Evolutionary conservation across 1,140 invertebrate genomes (phyloP).

Genomic region (Drosophila trapezifrons): DNA sequence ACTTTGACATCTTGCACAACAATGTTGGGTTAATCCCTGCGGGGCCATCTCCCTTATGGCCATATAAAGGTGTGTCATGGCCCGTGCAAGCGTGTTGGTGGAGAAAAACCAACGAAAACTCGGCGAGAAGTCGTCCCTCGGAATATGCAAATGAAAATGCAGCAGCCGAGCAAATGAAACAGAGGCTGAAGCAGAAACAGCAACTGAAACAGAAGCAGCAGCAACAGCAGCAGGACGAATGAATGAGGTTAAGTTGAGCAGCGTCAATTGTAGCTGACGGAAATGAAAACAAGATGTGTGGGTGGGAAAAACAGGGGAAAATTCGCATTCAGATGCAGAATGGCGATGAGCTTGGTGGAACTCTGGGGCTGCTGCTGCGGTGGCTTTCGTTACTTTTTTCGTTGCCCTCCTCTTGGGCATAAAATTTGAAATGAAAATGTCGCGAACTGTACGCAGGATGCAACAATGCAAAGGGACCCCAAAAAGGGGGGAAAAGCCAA

Average conservation of each 20-base stretch:
- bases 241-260: conserved; percentile 82
- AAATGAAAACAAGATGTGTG: conserved; percentile 81
- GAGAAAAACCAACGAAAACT: conserved; percentile 56
- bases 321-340: conserved; percentile 21
- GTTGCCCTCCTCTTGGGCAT: conserved; percentile 71
- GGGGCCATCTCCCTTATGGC: conserved; percentile 21
- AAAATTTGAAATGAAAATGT: conserved; percentile 83
- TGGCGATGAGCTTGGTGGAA: conserved; percentile 13
- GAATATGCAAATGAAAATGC: conserved; percentile 80
- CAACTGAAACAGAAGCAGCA: conserved; percentile 27
- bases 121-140: conserved; percentile 46
- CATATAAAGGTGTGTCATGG: conserved; percentile 49
- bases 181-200: conserved; percentile 11
- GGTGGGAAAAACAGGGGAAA: conserved; percentile 4
- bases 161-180: conserved; percentile 38
- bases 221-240: conserved; percentile 59
- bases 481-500: conserved; percentile 5
- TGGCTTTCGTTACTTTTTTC: conserved; percentile 67
- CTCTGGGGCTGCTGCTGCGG: conserved; percentile 4
- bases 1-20: conserved; percentile 16
- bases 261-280: conserved; percentile 82
- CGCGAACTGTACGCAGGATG: conserved; percentile 67
- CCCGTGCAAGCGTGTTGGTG: conserved; percentile 48
- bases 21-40: conserved; percentile 26
- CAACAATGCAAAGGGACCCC: conserved; percentile 60